A percentile compares a stretch with the other conserved stretches of the same genome.
These are phyloP conservation scores for Byasa hedistus DNA, from an alignment of 2,888 invertebrate species.

Conservation along the genomic window DNA sequence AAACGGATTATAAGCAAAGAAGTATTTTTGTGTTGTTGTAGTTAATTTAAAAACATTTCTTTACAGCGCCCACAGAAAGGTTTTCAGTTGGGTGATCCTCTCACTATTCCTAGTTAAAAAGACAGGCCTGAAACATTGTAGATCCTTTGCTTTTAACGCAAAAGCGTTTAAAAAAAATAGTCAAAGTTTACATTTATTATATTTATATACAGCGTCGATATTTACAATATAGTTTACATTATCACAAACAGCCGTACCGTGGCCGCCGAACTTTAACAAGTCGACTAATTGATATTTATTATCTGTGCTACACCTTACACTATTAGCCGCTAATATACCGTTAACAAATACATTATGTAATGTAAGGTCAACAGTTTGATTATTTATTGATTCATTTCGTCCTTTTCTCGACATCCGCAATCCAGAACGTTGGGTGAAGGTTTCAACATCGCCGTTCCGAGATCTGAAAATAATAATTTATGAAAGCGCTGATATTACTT, in stretches of 20 bases:
- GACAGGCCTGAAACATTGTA: too few relatives aligned
- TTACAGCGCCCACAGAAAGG: too few relatives aligned
- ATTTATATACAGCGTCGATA: conserved; percentile 7
- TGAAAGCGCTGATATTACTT: too few relatives aligned
- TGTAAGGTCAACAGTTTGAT: not conserved
- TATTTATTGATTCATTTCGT: not conserved
- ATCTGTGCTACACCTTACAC: not conserved
- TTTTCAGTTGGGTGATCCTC: too few relatives aligned
- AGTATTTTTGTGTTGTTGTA: too few relatives aligned
- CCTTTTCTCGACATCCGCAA: not conserved
- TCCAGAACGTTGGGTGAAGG: not conserved
- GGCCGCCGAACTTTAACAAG: not conserved
- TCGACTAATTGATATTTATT: not conserved
- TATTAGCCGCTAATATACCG: conserved; percentile 12
- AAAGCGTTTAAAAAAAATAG: too few relatives aligned
- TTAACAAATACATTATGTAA: conserved; percentile 13
- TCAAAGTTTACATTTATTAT: conserved; percentile 24
- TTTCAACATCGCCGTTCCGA: too few relatives aligned
- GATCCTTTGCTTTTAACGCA: too few relatives aligned
- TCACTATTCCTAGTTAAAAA: too few relatives aligned
- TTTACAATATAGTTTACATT: conserved; percentile 9
- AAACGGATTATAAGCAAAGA: too few relatives aligned
- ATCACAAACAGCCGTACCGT: not conserved
- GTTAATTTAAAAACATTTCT: too few relatives aligned
- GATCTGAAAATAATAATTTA: too few relatives aligned